Evolutionary conservation across 2,797 vertebrate genomes (phyloP).

Genomic region (Chloroceryle inda): DNA sequence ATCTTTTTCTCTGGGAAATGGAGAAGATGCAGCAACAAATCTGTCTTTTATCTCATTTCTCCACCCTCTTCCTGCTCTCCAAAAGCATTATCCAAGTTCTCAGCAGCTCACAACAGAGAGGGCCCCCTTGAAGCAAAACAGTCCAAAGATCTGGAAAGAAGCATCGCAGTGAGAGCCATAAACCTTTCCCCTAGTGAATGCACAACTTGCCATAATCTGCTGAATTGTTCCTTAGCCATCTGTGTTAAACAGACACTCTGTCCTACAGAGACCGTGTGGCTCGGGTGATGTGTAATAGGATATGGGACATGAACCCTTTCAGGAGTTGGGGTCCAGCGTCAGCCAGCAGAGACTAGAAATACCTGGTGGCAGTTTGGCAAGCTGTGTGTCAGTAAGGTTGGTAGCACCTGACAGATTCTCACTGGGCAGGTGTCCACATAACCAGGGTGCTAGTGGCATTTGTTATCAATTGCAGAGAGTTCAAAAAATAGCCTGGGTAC

Average conservation of each 20-base stretch:
- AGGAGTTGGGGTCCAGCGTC: not conserved
- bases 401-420: not conserved
- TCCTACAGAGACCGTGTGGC: not conserved
- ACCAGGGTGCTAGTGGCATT: not conserved
- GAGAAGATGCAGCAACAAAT: not conserved
- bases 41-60: slow-evolving; percentile 9
- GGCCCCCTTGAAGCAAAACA: slow-evolving; percentile 23
- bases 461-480: not conserved
- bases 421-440: not conserved
- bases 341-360: slow-evolving; percentile 15
- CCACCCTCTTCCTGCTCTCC: not conserved
- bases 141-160: slow-evolving; percentile 18
- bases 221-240: slow-evolving; percentile 37
- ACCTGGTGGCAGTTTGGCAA: not conserved
- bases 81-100: slow-evolving; percentile 9
- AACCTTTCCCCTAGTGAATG: slow-evolving; percentile 24
- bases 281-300: slow-evolving; percentile 42
- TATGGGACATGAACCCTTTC: not conserved
- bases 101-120: not conserved
- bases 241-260: slow-evolving; percentile 18
- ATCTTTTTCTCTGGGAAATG: not conserved
- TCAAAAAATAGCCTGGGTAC: not conserved
- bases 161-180: slow-evolving; percentile 17
- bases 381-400: not conserved
- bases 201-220: not conserved